Evolutionary conservation across 2,888 invertebrate species (phyloP).

Genomic region (Mythimna loreyi): DNA sequence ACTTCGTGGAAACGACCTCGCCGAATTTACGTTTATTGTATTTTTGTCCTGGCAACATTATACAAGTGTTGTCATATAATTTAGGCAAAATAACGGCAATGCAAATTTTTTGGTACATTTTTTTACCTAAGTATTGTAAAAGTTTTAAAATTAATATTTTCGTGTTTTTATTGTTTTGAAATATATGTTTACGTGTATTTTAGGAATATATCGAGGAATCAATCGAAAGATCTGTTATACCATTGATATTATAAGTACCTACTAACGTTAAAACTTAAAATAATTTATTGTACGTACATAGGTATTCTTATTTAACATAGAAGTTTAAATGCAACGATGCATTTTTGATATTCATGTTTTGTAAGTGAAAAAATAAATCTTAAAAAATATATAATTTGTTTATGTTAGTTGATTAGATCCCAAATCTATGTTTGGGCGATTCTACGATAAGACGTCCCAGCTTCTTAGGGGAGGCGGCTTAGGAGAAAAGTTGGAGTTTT

Average conservation of each 20-base stretch:
- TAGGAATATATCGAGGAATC: conserved; percentile 57
- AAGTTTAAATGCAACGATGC: conserved; percentile 57
- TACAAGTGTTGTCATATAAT: conserved; percentile 30
- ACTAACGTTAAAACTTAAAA: conserved; percentile 71
- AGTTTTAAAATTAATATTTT: conserved; percentile 30
- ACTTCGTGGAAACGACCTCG: conserved; percentile 41
- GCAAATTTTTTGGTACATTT: conserved; percentile 40
- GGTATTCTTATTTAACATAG: conserved; percentile 63
- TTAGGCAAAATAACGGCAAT: conserved; percentile 23
- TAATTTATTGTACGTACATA: conserved; percentile 78
- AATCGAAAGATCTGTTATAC: conserved; percentile 79
- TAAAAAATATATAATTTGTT: conserved; percentile 47
- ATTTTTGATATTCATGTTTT: conserved; percentile 74
- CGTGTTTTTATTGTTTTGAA: conserved; percentile 55
- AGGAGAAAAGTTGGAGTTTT: no score
- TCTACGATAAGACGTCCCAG: no score
- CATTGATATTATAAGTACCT: conserved; percentile 83
- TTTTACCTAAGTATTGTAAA: conserved; percentile 23
- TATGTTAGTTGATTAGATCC: not conserved
- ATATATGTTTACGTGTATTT: conserved; percentile 54
- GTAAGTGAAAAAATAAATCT: conserved; percentile 67
- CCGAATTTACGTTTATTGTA: conserved; percentile 26
- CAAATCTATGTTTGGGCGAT: no score
- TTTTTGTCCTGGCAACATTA: conserved; percentile 41
- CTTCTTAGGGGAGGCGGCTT: no score